Evolutionary conservation across 2,113 vertebrate genomes (phyloP).

Genomic region (Myocastor coypus): DNA sequence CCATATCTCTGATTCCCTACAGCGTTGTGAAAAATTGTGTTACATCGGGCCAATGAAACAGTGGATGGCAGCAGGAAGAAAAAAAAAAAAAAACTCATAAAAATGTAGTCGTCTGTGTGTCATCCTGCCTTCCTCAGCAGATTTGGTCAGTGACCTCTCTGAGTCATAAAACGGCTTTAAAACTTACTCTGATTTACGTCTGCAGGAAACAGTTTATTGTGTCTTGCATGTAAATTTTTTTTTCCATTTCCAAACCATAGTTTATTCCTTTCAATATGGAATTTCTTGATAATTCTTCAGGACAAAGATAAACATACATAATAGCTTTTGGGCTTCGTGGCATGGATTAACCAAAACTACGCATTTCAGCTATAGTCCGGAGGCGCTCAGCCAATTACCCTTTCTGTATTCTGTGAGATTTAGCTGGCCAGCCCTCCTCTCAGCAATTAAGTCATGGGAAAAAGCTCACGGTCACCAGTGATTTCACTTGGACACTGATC

Average conservation of each 20-base stretch:
- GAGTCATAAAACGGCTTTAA: constrained; percentile 83
- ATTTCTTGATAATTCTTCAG: constrained; percentile 83
- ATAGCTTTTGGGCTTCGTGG: constrained; percentile 74
- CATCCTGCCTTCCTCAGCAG: constrained; percentile 83
- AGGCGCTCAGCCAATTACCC: constrained; percentile 60
- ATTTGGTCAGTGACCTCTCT: constrained; percentile 84
- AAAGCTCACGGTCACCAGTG: constrained; percentile 67
- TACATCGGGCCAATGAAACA: constrained; percentile 83
- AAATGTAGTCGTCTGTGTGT: constrained; percentile 84
- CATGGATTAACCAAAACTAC: constrained; percentile 83
- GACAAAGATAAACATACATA: constrained; percentile 79
- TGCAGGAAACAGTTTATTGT: constrained; percentile 81
- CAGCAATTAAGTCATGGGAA: constrained; percentile 85
- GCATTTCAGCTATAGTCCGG: constrained; percentile 78
- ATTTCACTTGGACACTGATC: constrained; percentile 72
- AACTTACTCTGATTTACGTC: constrained; percentile 83
- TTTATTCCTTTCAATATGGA: constrained; percentile 79
- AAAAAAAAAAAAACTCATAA: constrained; percentile 73
- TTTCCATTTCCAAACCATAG: constrained; percentile 76
- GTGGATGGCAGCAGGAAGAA: constrained; percentile 79
- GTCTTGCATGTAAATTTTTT: constrained; percentile 76
- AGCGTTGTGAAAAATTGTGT: constrained; percentile 84
- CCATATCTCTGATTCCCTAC: constrained; percentile 78
- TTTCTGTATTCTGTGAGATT: constrained; percentile 80
- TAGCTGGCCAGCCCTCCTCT: constrained; percentile 72